Evolutionary conservation across 2,888 invertebrate species (phyloP).

Genomic region (Plagodis pulveraria): DNA sequence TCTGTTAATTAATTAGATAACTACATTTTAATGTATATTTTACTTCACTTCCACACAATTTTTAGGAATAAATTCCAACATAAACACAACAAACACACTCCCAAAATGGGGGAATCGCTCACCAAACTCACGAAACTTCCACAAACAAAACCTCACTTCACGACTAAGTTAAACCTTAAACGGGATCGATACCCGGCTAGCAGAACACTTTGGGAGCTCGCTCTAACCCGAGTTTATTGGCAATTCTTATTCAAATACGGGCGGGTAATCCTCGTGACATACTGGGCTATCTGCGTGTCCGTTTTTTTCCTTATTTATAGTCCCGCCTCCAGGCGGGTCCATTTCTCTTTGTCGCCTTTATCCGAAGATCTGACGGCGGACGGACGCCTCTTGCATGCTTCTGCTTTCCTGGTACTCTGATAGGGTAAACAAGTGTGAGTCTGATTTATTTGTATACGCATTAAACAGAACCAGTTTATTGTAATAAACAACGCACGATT

Average conservation of each 20-base stretch:
- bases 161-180: slow-evolving; percentile 44
- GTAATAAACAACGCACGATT: no score
- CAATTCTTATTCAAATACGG: slow-evolving; percentile 82
- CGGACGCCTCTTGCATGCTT: slow-evolving; percentile 70
- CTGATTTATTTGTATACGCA: slow-evolving; percentile 8
- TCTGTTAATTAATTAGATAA: no score
- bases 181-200: slow-evolving; percentile 66
- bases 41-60: no score
- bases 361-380: slow-evolving; percentile 76
- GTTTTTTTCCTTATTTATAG: slow-evolving; percentile 76
- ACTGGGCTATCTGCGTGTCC: slow-evolving; percentile 74
- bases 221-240: slow-evolving; percentile 71
- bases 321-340: slow-evolving; percentile 64
- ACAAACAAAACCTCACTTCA: slow-evolving; percentile 37
- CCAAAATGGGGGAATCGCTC: slow-evolving; percentile 1
- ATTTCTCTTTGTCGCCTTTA: slow-evolving; percentile 81
- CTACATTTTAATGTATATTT: no score
- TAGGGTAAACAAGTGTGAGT: slow-evolving; percentile 39
- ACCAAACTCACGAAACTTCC: slow-evolving; percentile 22
- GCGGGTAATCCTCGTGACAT: slow-evolving; percentile 76
- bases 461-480: no score
- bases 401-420: slow-evolving; percentile 59
- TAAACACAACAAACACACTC: neutral
- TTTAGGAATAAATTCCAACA: neutral
- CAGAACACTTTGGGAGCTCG: slow-evolving; percentile 62